phyloP scores from a whole-genome alignment of 2,113 vertebrate species.

The Scortum barcoo region DNA sequence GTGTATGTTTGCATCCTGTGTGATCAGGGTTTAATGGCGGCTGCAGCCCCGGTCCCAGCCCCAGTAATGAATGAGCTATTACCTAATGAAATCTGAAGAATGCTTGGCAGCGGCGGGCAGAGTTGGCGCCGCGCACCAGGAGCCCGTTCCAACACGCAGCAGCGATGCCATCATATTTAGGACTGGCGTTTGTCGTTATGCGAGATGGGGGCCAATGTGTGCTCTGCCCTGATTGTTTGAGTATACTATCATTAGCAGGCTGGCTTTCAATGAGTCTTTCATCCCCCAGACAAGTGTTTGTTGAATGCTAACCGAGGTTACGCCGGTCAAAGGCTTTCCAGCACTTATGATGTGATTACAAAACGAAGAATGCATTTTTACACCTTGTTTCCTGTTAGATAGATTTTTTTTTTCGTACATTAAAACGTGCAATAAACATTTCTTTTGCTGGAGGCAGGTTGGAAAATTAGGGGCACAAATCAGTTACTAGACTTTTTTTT shows the following conservation, averaged over 20 bases:
- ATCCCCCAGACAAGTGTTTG: constrained; percentile 57
- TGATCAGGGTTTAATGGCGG: constrained; percentile 73
- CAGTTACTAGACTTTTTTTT: neutral
- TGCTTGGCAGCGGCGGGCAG: constrained; percentile 71
- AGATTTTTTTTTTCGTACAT: neutral
- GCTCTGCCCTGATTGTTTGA: constrained; percentile 71
- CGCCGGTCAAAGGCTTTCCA: constrained; percentile 40
- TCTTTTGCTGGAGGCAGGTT: neutral
- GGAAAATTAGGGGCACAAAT: constrained; percentile 21
- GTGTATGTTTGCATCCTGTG: constrained; percentile 32
- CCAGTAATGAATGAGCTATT: constrained; percentile 82
- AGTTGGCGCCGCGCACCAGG: constrained; percentile 63
- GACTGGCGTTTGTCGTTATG: constrained; percentile 62
- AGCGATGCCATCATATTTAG: constrained; percentile 73
- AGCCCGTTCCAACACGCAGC: constrained; percentile 67
- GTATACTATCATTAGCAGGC: constrained; percentile 69
- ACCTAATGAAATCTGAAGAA: constrained; percentile 83
- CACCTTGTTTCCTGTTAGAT: constrained; percentile 8
- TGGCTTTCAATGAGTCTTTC: constrained; percentile 62
- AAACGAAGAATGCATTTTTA: neutral
- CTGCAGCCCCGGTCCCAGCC: constrained; percentile 59
- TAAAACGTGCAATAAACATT: neutral
- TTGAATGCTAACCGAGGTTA: constrained; percentile 50
- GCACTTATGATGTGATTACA: constrained; percentile 39
- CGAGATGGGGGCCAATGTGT: constrained; percentile 66